These are phyloP conservation scores for Aphyosemion australe DNA, from an alignment of 2,113 vertebrate species.

Conservation along the genomic window DNA sequence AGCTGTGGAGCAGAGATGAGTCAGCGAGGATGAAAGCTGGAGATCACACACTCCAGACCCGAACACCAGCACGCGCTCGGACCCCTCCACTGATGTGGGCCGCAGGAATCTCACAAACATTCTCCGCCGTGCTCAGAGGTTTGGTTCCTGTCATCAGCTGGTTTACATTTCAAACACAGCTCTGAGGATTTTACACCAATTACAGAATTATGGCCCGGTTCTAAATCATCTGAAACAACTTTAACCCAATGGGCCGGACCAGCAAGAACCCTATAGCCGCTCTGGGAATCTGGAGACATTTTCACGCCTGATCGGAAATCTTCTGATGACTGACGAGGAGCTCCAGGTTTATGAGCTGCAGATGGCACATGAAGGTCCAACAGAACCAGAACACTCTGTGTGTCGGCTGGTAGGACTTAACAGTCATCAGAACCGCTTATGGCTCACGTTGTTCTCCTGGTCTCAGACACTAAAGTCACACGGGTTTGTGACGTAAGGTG, in stretches of 20 bases:
- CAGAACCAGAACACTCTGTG: not conserved
- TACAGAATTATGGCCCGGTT: not conserved
- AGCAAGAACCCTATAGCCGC: not conserved
- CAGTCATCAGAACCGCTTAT: too few relatives aligned
- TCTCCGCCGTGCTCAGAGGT: not conserved
- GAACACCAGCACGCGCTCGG: not conserved
- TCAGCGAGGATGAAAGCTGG: conserved; percentile 32
- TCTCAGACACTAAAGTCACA: too few relatives aligned
- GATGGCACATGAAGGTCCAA: not conserved
- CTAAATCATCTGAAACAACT: not conserved
- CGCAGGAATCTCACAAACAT: not conserved
- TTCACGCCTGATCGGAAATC: not conserved
- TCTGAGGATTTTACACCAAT: not conserved
- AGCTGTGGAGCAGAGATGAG: conserved; percentile 45
- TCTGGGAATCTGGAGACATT: too few relatives aligned
- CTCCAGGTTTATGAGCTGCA: not conserved
- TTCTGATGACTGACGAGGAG: not conserved
- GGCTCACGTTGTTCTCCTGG: not conserved
- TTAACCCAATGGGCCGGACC: too few relatives aligned
- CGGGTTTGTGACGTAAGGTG: too few relatives aligned
- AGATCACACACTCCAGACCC: not conserved
- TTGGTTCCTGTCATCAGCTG: conserved; percentile 3
- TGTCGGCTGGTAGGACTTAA: too few relatives aligned
- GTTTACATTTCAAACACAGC: not conserved
- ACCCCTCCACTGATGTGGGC: not conserved